Evolutionary conservation across 2,888 invertebrate species (phyloP).

Genomic region (Argynnis bischoffii): DNA sequence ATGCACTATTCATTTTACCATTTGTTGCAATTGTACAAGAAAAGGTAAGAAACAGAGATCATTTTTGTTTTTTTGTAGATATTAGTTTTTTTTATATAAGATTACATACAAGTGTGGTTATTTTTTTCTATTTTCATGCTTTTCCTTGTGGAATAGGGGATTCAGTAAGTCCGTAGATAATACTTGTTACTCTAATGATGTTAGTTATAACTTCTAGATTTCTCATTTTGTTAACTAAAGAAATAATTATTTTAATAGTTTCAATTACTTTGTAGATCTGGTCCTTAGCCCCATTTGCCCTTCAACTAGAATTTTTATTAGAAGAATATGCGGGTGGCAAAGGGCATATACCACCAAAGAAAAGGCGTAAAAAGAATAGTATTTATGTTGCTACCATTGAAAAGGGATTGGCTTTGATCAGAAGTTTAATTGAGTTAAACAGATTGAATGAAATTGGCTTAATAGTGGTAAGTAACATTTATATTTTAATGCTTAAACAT

Average conservation of each 20-base stretch:
- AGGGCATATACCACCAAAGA: conserved; percentile 93
- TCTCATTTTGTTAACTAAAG: too few relatives aligned
- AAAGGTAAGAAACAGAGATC: conserved; percentile 84
- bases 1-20: conserved; percentile 95
- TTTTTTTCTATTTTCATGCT: too few relatives aligned
- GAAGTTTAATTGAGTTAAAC: conserved; percentile 90
- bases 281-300: conserved; percentile 92
- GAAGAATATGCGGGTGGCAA: conserved; percentile 98
- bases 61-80: not conserved
- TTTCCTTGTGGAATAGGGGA: too few relatives aligned
- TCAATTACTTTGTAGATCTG: conserved; percentile 83
- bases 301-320: conserved; percentile 92
- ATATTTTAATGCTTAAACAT: not conserved
- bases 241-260: too few relatives aligned
- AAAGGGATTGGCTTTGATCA: conserved; percentile 92
- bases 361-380: conserved; percentile 87
- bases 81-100: not conserved
- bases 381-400: conserved; percentile 97
- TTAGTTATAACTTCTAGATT: too few relatives aligned
- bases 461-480: conserved; percentile 76
- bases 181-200: too few relatives aligned
- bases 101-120: too few relatives aligned
- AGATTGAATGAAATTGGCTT: conserved; percentile 90
- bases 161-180: too few relatives aligned
- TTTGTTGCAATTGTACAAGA: conserved; percentile 99